These are phyloP conservation scores for Probaryconus sp. DNA, from an alignment of 1,140 invertebrate species.

Conservation along the genomic window DNA sequence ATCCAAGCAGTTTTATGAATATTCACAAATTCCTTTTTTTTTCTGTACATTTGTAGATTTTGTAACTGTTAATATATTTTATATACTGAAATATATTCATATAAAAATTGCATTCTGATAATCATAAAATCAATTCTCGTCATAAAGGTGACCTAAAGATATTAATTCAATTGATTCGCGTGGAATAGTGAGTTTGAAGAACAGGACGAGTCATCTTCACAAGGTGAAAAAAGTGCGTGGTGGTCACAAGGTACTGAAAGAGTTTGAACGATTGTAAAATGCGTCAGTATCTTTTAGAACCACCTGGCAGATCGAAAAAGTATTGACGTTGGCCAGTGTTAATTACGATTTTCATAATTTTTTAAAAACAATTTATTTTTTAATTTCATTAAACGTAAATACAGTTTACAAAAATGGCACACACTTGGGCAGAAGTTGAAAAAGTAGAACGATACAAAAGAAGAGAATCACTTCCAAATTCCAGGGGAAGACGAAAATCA, in stretches of 20 bases:
- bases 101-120: slow-evolving; percentile 10
- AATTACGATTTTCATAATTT: background rate
- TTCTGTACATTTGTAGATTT: no score
- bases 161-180: slow-evolving; percentile 29
- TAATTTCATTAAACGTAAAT: background rate
- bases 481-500: slow-evolving; percentile 22
- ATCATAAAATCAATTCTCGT: slow-evolving; percentile 28
- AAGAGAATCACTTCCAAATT: slow-evolving; percentile 45
- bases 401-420: slow-evolving; percentile 22
- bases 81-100: slow-evolving; percentile 18
- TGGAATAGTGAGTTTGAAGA: slow-evolving; percentile 37
- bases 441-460: slow-evolving; percentile 15
- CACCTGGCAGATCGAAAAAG: slow-evolving; percentile 47
- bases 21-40: no score
- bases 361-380: background rate
- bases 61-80: no score
- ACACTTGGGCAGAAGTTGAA: slow-evolving; percentile 29
- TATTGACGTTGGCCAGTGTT: slow-evolving; percentile 40
- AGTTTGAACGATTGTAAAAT: slow-evolving; percentile 56
- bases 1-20: no score
- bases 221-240: slow-evolving; percentile 51
- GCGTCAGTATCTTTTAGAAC: slow-evolving; percentile 40
- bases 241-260: slow-evolving; percentile 58
- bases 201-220: slow-evolving; percentile 49
- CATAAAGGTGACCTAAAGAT: slow-evolving; percentile 43